These are phyloP conservation scores for Chondrosia reniformis DNA, from an alignment of 37 sponge, comb jelly and placozoan species.

Conservation along the genomic window DNA sequence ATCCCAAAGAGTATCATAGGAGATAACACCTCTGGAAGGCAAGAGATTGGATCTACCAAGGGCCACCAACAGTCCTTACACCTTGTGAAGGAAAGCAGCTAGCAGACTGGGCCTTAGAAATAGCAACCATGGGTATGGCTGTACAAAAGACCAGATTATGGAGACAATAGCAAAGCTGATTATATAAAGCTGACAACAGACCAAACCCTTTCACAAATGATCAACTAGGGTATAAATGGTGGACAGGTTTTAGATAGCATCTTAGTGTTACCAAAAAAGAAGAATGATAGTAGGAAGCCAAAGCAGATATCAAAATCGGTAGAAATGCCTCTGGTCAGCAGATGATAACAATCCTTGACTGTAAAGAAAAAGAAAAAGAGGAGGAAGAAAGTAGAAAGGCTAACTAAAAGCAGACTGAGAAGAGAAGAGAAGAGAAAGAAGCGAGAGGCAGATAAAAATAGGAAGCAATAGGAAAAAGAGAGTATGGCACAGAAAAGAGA, in stretches of 20 bases:
- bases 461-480: neutral
- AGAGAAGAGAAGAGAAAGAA: conserved; percentile 2
- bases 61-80: conserved; percentile 9
- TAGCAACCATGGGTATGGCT: conserved; percentile 40
- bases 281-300: neutral
- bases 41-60: conserved; percentile 4
- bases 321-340: neutral
- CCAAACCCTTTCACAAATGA: too few species aligned
- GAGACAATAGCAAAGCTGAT: neutral
- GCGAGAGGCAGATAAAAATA: neutral
- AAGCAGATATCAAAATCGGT: neutral
- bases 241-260: conserved; percentile 9
- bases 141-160: conserved; percentile 17
- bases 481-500: neutral
- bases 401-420: neutral
- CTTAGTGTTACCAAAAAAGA: neutral
- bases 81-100: conserved; percentile 19
- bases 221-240: conserved; percentile 48
- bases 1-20: conserved; percentile 31
- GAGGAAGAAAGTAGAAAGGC: conserved; percentile 1
- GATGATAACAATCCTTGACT: neutral
- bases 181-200: too few species aligned
- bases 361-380: neutral
- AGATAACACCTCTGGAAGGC: conserved; percentile 17
- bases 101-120: conserved; percentile 27